Base-by-base conservation (phyloP, 2,113 vertebrate species). In the Ctenodactylus gundi region DNA sequence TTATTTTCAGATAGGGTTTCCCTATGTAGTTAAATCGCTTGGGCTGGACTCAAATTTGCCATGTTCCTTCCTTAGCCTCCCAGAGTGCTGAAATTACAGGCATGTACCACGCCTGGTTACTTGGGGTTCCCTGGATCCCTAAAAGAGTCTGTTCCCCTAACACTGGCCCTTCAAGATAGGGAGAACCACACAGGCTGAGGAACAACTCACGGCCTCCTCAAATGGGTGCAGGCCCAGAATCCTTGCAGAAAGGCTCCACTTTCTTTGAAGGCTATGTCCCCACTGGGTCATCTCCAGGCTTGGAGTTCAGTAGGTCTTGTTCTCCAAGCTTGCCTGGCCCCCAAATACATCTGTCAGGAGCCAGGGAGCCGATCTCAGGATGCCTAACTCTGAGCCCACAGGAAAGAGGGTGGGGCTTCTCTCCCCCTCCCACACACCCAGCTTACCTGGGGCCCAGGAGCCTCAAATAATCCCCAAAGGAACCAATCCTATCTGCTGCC, bases 391-490 rank as follows among this genome's bases (percentile, higher is more conserved):
- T 53, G 39, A 87, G 68, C 25, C 84, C 39, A 29, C 20, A 41
- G 27, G 34, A 70, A 89, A 34, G 12, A 51, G 60, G 46, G 44
- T 36, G 51, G 41, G 72, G 60, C 41, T 34, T 60, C 41, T 68
- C 55, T 51, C 15, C 4, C 62, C 75, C 91, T 68, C 3, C 46
- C 58, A 29, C 62, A 65, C 68, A 25, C 27, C 6, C 21, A 36
- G 72, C 78, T 94, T 91, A 95, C 87, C 96, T 95, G 85, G 81
- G 77, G 58, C 77, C 93, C 67, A 31, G 77, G 55, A 83, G 72
- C 62, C 93, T 91, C 85, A 78, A 87, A 78, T 83, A 85, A 94
- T 96, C 84, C 89, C 44, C 5, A 36, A 78, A 96, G 80, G 44
- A 93, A 87, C 76, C 76, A 87, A 80, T 89, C 72, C 92, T 46